Base-by-base conservation (phyloP, 2,888 invertebrate genomes). In the Polydrusus cervinus region DNA sequence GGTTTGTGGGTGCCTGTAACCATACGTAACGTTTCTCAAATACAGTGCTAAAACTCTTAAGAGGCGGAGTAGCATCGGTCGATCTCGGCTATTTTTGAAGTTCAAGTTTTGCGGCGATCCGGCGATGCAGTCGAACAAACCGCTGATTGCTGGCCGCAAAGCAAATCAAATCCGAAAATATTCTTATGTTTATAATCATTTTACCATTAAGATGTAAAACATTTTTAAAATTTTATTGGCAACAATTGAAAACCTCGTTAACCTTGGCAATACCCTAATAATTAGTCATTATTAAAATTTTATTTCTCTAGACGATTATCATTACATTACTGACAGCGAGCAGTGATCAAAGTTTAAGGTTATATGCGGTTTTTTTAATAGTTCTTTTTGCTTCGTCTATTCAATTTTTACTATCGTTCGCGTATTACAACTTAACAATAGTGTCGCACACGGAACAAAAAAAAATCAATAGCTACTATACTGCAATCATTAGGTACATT, bases 211-310 rank as follows among this genome's bases (percentile, higher is more conserved):
- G 9, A 38, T 60, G 7, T 11, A 16, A 10, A 18, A 38, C 38
- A 38, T 2, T 38, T 38, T 38, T 60, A n/a, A 10, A 34, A 34
- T 55, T 34, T 34, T 14, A 34, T 8, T 38, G n/a, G 25, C 7
- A 53, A n/a, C 1, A 25, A 30, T 34, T 1, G 6, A 38, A 38
- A 16, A 18, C 40, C 53, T 53, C 10, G 49, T 66, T 66, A 53
- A 51, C 66, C 66, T 66, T 66, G 66, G 20, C 18, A 16, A 9
- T 40, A 34, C n/a, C 18, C 20, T 51, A 66, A 66, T 66, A 38
- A 66, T 7, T 34, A n/a, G 25, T 45, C 25, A 65, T 65, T 49
- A 47, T 47, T 11, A 53, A 30, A 30, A 30, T 11, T 34, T 14
- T 14, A 55, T 55, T 55, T 34, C n/a, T 13, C 34, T 34, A 7